Evolutionary conservation across 2,797 vertebrate genomes (phyloP).

Genomic region (Natrix natrix): DNA sequence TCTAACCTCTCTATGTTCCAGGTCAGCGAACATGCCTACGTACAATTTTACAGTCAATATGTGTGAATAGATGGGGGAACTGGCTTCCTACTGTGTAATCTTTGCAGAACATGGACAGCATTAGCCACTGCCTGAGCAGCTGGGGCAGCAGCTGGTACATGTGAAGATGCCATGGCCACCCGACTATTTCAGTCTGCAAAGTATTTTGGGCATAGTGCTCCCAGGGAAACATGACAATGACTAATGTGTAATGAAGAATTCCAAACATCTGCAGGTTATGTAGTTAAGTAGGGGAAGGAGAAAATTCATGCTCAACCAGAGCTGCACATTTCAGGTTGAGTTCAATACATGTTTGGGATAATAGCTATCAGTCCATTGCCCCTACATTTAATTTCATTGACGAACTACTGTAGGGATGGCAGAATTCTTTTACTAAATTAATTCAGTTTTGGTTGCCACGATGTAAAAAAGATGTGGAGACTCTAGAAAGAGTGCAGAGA

Average conservation of each 20-base stretch:
- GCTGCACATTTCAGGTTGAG: not conserved
- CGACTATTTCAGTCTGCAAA: not conserved
- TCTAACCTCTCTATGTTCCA: not conserved
- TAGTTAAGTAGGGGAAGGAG: not conserved
- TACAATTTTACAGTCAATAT: conserved; percentile 16
- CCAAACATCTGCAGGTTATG: not conserved
- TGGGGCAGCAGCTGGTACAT: not conserved
- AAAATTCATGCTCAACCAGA: not conserved
- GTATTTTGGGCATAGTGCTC: not conserved
- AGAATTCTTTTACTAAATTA: not conserved
- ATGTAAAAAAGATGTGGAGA: too few relatives aligned
- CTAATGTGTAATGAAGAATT: not conserved
- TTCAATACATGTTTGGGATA: not conserved
- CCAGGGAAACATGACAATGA: not conserved
- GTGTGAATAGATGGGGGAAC: not conserved
- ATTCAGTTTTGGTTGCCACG: not conserved
- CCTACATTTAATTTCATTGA: not conserved
- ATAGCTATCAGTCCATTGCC: not conserved
- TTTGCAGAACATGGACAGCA: not conserved
- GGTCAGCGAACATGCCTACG: not conserved
- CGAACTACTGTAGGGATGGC: not conserved
- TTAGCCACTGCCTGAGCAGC: not conserved
- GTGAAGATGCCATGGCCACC: not conserved
- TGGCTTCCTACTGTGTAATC: not conserved
- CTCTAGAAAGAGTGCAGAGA: too few relatives aligned